Conservation (phyloP, 2,113 vertebrate genomes). For the Cathartes aura region DNA sequence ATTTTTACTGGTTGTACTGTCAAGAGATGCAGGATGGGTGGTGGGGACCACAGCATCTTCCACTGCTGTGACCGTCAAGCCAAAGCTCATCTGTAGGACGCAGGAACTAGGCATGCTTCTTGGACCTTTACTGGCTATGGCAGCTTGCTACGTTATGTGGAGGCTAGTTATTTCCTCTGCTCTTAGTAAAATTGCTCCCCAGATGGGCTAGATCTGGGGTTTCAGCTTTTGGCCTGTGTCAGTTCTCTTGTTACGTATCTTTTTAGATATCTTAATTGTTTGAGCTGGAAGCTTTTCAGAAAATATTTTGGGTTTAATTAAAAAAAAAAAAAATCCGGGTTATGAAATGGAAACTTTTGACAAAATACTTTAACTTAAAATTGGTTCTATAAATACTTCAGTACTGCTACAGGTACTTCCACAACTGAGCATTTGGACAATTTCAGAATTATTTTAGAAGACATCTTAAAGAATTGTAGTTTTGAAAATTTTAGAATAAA, state of each 20-base stretch:
- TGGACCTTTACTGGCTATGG: neutral
- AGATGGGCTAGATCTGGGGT: neutral
- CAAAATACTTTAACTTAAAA: neutral
- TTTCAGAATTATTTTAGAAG: neutral
- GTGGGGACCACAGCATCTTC: neutral
- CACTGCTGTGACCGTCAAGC: neutral
- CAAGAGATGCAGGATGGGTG: neutral
- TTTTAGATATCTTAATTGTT: neutral
- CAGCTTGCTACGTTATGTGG: fast-evolving
- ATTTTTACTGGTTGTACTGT: neutral
- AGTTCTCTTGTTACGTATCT: neutral
- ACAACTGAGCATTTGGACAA: neutral
- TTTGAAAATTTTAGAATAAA: neutral
- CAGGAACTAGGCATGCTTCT: fast-evolving
- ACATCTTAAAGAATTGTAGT: neutral
- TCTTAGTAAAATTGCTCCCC: neutral
- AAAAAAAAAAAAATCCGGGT: neutral
- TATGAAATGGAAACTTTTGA: neutral
- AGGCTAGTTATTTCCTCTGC: neutral
- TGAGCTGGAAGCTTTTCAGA: neutral
- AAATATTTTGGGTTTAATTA: neutral
- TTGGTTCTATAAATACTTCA: neutral
- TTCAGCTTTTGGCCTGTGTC: neutral
- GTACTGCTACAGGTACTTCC: neutral
- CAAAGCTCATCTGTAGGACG: neutral